These are phyloP conservation scores for Urechis unicinctus DNA, from an alignment of 2,888 invertebrate genomes.

Conservation along the genomic window DNA sequence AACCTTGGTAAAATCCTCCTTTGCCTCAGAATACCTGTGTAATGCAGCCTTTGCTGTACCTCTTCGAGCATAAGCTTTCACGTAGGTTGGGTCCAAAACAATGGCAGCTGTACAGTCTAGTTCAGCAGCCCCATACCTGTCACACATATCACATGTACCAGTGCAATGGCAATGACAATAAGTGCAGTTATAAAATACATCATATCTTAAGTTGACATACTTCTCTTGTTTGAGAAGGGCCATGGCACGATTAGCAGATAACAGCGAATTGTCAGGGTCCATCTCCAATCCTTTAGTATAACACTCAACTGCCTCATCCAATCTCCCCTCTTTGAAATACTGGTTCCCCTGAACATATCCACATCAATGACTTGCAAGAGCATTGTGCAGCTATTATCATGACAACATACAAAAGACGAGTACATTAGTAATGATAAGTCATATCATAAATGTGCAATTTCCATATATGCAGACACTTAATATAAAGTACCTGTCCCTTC, in stretches of 20 bases:
- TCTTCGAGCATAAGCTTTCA: conserved; percentile 48
- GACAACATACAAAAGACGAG: neutral
- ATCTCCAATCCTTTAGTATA: conserved; percentile 48
- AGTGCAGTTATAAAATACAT: no score
- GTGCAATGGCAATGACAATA: no score
- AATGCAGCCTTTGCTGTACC: conserved; percentile 59
- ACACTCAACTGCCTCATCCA: conserved; percentile 47
- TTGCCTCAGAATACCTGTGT: conserved; percentile 67
- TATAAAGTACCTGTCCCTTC: conserved; percentile 61
- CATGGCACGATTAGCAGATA: conserved; percentile 80
- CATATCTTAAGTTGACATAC: no score
- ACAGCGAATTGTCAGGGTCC: conserved; percentile 58
- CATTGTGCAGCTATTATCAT: neutral
- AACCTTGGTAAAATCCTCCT: conserved; percentile 65
- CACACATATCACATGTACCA: neutral
- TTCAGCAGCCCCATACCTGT: conserved; percentile 51
- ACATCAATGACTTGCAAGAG: neutral
- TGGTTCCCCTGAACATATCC: conserved; percentile 46
- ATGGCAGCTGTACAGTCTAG: conserved; percentile 49
- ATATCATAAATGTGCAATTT: no score
- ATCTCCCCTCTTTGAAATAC: conserved; percentile 44
- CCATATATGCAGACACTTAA: no score
- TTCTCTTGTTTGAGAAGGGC: conserved; percentile 73
- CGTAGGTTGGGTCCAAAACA: conserved; percentile 48
- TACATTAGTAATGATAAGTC: no score